Evolutionary conservation across 2,797 vertebrate species (phyloP).

Genomic region (Pempheris klunzingeri): DNA sequence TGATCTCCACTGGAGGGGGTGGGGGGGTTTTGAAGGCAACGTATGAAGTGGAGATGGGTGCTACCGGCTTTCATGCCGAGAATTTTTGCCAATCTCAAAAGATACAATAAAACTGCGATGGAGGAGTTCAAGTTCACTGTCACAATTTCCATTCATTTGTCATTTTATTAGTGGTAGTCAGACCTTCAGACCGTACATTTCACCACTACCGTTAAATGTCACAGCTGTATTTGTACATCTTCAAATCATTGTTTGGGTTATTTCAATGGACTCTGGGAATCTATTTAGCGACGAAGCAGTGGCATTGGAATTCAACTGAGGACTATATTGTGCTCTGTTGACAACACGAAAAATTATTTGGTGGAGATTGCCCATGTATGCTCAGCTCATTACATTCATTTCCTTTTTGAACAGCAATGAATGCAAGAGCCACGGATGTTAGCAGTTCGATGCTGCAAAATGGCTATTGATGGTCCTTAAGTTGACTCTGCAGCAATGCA

Average conservation of each 20-base stretch:
- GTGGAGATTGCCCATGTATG: conserved; percentile 52
- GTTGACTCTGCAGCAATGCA: conserved; percentile 37
- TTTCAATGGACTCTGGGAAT: conserved; percentile 59
- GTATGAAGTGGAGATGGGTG: conserved; percentile 29
- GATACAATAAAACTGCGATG: conserved; percentile 43
- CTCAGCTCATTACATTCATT: conserved; percentile 61
- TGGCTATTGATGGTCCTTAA: conserved; percentile 47
- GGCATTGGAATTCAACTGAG: conserved; percentile 62
- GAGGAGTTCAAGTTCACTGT: conserved; percentile 55
- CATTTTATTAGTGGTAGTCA: conserved; percentile 51
- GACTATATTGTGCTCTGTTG: conserved; percentile 48
- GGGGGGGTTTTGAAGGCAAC: conserved; percentile 11
- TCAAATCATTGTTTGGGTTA: conserved; percentile 59
- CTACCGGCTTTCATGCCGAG: conserved; percentile 26
- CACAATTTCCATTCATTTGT: conserved; percentile 48
- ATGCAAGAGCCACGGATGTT: conserved; percentile 53
- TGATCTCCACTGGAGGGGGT: conserved; percentile 35
- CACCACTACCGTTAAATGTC: conserved; percentile 61
- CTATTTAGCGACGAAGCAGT: conserved; percentile 49
- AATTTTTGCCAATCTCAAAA: conserved; percentile 53
- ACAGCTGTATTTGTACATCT: conserved; percentile 64
- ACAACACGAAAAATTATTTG: conserved; percentile 51
- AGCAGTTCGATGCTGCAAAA: conserved; percentile 51
- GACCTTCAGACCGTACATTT: conserved; percentile 55
- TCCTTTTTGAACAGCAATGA: conserved; percentile 45